Base-by-base conservation (phyloP, 1,140 invertebrate species). In the Rhagoletis pomonella region DNA sequence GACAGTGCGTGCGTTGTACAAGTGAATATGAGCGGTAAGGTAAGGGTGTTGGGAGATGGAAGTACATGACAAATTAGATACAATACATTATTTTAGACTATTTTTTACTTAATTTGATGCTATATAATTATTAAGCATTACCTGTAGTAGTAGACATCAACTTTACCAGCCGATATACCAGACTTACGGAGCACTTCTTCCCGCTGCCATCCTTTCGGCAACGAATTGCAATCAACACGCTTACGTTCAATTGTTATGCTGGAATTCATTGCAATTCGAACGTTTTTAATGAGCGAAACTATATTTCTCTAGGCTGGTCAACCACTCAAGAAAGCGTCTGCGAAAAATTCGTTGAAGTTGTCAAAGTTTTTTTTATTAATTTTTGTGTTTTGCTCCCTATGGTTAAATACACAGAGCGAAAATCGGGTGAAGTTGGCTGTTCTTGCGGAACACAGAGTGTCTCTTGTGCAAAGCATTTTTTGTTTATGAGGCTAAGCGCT, bases 71-170 rank as follows among this genome's bases (percentile, higher is more conserved):
- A 55, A 67, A 81, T 55, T 81, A 81, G 73, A 55, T 81, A 81
- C 67, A 73, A 47, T 73, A n/a, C 39, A 44, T 73, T 73, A 44
- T 55, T 81, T 81, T 19, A 81, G 47, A 55, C 47, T 50, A 81
- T 81, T 64, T 47, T 29, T 62, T 65, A 10, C 65, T 10, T 4
- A 58, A 55, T 42, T 42, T 50, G 29, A 59, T 55, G 19, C 65
- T n/a, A 29, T 29, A 29, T 29, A 29, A 29, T 29, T 29, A 4
- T 86, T 58, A 50, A 29, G 88, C 88, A 87, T 93, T 95, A 97
- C 96, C 97, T 97, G 94, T 98, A 98, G 94, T 99, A 99, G 94
- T 96, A 98, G 91, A 99, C 97, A 94, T 99, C 98, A 90, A 97
- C 96, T 95, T 98, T 98, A 88, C 97, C 97, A 87, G 97, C 96